Conservation (phyloP, 2,113 vertebrate species). For the Stomatorhinus ivindoensis region DNA sequence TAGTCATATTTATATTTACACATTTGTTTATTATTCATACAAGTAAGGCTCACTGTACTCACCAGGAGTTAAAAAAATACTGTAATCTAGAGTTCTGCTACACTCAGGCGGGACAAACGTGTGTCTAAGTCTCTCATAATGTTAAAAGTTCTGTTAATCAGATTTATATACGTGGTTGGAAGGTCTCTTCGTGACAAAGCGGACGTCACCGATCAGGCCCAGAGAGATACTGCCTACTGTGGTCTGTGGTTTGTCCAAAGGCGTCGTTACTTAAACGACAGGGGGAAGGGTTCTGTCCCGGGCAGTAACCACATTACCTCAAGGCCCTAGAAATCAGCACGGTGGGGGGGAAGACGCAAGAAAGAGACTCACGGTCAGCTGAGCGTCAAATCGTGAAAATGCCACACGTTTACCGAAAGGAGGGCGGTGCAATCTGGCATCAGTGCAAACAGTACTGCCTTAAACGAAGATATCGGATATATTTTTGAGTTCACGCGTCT, state of each 20-base stretch:
- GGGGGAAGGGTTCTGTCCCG: not conserved
- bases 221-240: not conserved
- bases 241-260: conserved; percentile 27
- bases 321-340: conserved; percentile 74
- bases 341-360: conserved; percentile 44
- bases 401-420: not conserved
- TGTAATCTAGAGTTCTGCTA: not conserved
- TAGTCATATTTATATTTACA: no score
- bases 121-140: no score
- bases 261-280: conserved; percentile 22
- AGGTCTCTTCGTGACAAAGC: not conserved
- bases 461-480: not conserved
- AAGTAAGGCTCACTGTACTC: not conserved
- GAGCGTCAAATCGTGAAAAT: not conserved
- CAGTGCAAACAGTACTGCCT: not conserved
- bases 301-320: conserved; percentile 68
- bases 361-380: not conserved
- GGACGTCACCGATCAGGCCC: not conserved
- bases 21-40: not conserved
- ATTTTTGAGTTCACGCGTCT: not conserved
- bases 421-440: not conserved
- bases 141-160: not conserved
- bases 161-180: no score
- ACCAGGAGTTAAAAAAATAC: not conserved
- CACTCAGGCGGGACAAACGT: not conserved